These are phyloP conservation scores for Anaspis maculata DNA, from an alignment of 2,888 invertebrate species.

Conservation along the genomic window DNA sequence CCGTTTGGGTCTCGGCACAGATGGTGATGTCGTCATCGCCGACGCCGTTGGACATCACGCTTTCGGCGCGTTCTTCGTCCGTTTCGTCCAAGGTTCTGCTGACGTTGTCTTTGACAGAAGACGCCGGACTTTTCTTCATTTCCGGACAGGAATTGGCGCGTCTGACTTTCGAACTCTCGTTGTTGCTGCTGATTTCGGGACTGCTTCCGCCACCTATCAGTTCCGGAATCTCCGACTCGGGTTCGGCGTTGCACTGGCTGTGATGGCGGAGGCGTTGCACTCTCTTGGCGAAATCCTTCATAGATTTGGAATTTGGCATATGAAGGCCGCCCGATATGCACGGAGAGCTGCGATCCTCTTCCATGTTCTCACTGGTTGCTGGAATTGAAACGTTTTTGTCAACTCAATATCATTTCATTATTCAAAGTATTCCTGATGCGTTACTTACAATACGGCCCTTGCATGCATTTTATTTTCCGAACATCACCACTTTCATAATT, in stretches of 20 bases:
- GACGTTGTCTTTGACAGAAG: conserved; percentile 28
- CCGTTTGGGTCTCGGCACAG: conserved; percentile 55
- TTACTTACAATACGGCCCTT: no score
- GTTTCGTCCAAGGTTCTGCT: conserved; percentile 37
- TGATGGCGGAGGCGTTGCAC: conserved; percentile 53
- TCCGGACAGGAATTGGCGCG: conserved; percentile 61
- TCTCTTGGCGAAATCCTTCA: conserved; percentile 49
- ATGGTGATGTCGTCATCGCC: background rate
- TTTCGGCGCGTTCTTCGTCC: conserved; percentile 32
- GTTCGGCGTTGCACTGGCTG: conserved; percentile 54
- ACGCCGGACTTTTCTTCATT: conserved; percentile 42
- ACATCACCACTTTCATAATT: no score
- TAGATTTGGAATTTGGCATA: conserved; percentile 50
- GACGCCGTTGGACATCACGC: conserved; percentile 18
- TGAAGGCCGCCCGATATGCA: conserved; percentile 54
- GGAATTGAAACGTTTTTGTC: no score
- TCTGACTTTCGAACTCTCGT: conserved; percentile 41
- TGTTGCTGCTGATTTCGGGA: conserved; percentile 22
- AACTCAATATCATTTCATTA: no score
- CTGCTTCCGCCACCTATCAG: conserved; percentile 42
- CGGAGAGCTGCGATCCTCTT: conserved; percentile 44
- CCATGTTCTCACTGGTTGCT: conserved; percentile 26
- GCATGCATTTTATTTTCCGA: no score
- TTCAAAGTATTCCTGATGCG: no score
- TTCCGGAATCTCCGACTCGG: conserved; percentile 36